Evolutionary conservation across 2,888 invertebrate genomes (phyloP).

Genomic region (Nemurella pictetii): DNA sequence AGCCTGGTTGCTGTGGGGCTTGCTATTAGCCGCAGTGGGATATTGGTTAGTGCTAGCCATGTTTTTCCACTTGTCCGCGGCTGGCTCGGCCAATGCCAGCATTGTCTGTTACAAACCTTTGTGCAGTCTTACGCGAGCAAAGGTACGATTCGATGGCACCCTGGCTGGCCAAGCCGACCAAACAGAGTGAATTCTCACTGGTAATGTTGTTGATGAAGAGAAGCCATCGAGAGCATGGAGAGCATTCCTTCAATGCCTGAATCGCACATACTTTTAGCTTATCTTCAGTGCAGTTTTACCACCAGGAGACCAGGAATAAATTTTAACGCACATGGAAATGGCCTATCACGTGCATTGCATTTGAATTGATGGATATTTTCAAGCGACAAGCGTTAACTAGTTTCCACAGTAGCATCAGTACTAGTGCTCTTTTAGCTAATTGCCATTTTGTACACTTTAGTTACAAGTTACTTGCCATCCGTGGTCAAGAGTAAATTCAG

Average conservation of each 20-base stretch:
- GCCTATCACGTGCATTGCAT: too few relatives aligned
- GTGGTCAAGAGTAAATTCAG: too few relatives aligned
- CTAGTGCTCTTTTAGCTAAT: too few relatives aligned
- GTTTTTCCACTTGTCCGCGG: background rate
- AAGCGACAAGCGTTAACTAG: too few relatives aligned
- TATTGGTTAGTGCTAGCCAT: conserved; percentile 31
- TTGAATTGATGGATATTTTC: too few relatives aligned
- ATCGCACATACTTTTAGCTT: background rate
- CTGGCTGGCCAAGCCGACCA: too few relatives aligned
- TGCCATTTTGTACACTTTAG: too few relatives aligned
- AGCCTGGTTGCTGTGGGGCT: conserved; percentile 15
- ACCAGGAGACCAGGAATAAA: too few relatives aligned
- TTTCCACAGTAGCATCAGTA: too few relatives aligned
- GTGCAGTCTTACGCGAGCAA: background rate
- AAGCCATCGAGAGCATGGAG: background rate
- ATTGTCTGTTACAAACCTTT: background rate
- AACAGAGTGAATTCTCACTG: too few relatives aligned
- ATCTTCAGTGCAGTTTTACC: background rate
- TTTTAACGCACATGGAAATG: too few relatives aligned
- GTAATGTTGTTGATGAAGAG: background rate
- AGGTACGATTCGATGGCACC: background rate
- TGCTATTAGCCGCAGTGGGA: conserved; percentile 28
- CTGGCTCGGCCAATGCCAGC: background rate
- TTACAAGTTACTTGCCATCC: too few relatives aligned
- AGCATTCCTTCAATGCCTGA: background rate